These are phyloP conservation scores for Solenopsis invicta DNA, from an alignment of 1,140 invertebrate genomes.

Conservation along the genomic window DNA sequence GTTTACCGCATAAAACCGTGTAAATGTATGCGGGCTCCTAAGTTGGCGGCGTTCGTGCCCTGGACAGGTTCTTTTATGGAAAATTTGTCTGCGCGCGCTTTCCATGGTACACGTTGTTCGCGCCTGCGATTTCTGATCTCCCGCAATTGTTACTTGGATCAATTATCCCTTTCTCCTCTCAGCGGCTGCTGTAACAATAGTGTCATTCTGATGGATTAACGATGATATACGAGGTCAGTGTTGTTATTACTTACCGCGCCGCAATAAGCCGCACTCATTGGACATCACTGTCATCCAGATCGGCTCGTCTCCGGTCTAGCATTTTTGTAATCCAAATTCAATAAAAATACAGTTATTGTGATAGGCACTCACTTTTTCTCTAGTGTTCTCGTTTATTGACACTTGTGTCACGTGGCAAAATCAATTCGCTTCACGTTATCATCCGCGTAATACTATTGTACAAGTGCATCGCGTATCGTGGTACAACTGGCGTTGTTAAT, in stretches of 20 bases:
- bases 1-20: slow-evolving; percentile 43
- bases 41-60: background rate
- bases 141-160: slow-evolving; percentile 35
- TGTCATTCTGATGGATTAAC: slow-evolving; percentile 41
- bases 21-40: slow-evolving; percentile 39
- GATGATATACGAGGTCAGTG: slow-evolving; percentile 43
- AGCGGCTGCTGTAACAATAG: slow-evolving; percentile 10
- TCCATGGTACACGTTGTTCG: background rate
- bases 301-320: slow-evolving; percentile 6
- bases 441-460: background rate
- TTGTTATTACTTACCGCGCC: slow-evolving; percentile 42
- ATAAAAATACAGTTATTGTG: slow-evolving; percentile 43
- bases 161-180: slow-evolving; percentile 21
- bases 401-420: slow-evolving; percentile 28
- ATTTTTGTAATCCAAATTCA: slow-evolving; percentile 41
- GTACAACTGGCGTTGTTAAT: slow-evolving; percentile 24
- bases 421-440: slow-evolving; percentile 30
- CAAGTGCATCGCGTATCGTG: background rate
- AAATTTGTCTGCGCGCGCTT: background rate
- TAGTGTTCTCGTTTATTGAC: slow-evolving; percentile 34
- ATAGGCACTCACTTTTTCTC: slow-evolving; percentile 11
- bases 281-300: slow-evolving; percentile 24
- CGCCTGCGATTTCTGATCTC: background rate
- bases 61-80: slow-evolving; percentile 10
- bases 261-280: slow-evolving; percentile 41